Conservation (phyloP, 2,797 vertebrate species). For the Pteronotus mesoamericanus region DNA sequence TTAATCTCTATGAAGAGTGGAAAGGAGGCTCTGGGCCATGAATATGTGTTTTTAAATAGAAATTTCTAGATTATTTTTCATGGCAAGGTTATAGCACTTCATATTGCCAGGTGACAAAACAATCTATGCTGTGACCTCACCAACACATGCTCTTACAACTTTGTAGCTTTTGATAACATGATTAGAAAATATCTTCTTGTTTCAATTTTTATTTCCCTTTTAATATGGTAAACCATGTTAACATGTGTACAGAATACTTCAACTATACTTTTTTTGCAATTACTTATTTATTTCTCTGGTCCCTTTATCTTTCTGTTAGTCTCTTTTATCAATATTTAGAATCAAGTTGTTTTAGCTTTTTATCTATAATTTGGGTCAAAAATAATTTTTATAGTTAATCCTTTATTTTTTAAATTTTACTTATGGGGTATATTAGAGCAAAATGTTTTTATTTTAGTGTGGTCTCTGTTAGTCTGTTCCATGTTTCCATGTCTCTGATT, state of each 20-base stretch:
- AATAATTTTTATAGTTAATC: background rate
- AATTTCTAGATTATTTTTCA: slow-evolving; percentile 28
- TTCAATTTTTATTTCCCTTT: background rate
- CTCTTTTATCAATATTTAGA: background rate
- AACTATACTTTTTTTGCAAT: background rate
- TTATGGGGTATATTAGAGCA: background rate
- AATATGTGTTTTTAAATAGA: background rate
- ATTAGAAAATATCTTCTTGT: background rate
- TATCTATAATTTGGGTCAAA: background rate
- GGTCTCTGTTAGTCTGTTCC: background rate
- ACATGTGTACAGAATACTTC: background rate
- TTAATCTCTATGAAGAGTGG: background rate
- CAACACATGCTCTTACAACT: background rate
- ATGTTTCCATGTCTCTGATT: too few relatives aligned
- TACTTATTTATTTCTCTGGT: background rate
- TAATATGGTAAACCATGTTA: background rate
- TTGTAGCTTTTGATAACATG: background rate
- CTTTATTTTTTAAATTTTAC: background rate
- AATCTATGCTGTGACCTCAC: background rate
- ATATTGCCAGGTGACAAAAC: background rate
- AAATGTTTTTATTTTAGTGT: background rate
- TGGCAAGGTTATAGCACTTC: background rate
- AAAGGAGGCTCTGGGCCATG: background rate
- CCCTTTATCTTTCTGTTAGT: background rate
- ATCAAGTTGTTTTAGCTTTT: background rate